phyloP scores from a whole-genome alignment of 2,113 vertebrate species.

The Anhinga anhinga region DNA sequence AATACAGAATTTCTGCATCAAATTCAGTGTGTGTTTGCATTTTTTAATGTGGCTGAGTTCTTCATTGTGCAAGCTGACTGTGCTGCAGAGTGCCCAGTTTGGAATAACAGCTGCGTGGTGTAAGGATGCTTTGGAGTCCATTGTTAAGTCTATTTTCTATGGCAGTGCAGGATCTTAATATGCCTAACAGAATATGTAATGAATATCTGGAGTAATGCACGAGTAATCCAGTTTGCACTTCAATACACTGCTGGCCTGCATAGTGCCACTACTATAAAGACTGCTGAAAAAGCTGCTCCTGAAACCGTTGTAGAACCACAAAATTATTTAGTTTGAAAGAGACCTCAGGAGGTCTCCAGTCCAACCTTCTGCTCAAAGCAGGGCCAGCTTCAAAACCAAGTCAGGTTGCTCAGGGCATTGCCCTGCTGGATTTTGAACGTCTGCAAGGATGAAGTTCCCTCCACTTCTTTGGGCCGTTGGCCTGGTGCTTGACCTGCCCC shows the following conservation, averaged over 20 bases:
- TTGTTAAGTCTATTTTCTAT: not conserved
- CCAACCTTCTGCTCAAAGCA: not conserved
- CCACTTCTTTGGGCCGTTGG: accelerated
- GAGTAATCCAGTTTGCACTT: not conserved
- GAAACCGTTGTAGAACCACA: not conserved
- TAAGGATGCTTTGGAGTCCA: not conserved
- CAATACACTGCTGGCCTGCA: not conserved
- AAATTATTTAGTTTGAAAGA: not conserved
- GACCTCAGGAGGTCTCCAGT: not conserved
- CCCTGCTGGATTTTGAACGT: not conserved
- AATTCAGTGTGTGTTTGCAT: not conserved
- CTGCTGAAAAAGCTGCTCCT: not conserved
- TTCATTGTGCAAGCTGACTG: not conserved
- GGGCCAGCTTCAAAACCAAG: not conserved
- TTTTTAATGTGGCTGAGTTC: not conserved
- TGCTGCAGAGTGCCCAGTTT: not conserved
- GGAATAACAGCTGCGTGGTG: not conserved
- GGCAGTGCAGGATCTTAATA: not conserved
- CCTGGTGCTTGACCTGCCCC: not conserved
- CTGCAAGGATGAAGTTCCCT: not conserved
- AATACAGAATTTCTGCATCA: not conserved
- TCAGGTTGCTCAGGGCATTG: not conserved
- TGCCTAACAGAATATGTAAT: not conserved
- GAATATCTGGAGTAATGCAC: not conserved
- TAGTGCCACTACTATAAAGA: not conserved